Evolutionary conservation across 2,888 invertebrate genomes (phyloP).

Genomic region (Nomada lathburiana): DNA sequence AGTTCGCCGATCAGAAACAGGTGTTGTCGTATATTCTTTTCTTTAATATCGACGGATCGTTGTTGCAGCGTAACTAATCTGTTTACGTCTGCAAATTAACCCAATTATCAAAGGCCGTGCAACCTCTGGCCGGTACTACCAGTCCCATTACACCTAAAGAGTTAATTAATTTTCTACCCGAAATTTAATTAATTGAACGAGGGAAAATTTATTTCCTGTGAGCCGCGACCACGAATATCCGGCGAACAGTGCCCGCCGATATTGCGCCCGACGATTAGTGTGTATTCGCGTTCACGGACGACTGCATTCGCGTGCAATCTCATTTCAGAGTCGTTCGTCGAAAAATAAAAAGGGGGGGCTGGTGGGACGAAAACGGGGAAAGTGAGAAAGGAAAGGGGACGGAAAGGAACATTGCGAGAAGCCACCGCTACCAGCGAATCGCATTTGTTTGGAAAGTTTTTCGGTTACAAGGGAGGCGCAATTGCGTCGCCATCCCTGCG

Average conservation of each 20-base stretch:
- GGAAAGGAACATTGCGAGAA: conserved; percentile 31
- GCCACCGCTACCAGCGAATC: conserved; percentile 28
- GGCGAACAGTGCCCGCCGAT: conserved; percentile 34
- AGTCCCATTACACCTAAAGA: conserved; percentile 60
- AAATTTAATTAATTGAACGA: conserved; percentile 67
- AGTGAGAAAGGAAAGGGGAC: not conserved
- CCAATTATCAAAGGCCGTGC: conserved; percentile 36
- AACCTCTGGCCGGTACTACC: conserved; percentile 26
- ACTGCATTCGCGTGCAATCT: conserved; percentile 14
- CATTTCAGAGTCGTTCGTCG: conserved; percentile 6
- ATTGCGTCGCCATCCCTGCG: conserved; percentile 18
- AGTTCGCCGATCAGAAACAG: not conserved
- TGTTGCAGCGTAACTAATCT: too few species aligned
- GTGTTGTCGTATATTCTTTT: not conserved
- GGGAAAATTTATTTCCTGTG: conserved; percentile 63
- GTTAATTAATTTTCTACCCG: conserved; percentile 68
- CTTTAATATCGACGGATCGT: too few species aligned
- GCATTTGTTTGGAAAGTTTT: conserved; percentile 42
- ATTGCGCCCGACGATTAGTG: conserved; percentile 52
- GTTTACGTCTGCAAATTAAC: conserved; percentile 46
- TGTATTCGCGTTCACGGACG: conserved; percentile 8
- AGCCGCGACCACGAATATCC: conserved; percentile 15
- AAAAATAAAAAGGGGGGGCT: not conserved
- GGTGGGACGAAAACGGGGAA: not conserved
- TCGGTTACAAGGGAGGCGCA: conserved; percentile 49